Evolutionary conservation across 2,888 invertebrate genomes (phyloP), one percentile per base, ranked within the genome.

Genomic region (Ypsolopha scabrella): DNA sequence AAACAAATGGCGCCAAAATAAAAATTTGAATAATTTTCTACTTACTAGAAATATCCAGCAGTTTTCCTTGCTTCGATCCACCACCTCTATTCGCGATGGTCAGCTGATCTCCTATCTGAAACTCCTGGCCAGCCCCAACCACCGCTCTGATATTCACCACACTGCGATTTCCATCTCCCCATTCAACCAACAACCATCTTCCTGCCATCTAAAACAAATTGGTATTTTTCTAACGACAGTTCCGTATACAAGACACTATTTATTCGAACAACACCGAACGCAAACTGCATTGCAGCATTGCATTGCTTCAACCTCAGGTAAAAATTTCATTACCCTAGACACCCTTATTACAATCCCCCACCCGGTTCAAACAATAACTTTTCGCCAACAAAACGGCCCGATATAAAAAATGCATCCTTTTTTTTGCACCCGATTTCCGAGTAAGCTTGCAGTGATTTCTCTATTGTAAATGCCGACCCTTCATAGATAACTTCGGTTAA

Each of bases 321-420:
- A 79, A 79, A 78, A 68, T 78, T 77, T 65, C 69, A 79, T 80
- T 80, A 65, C 67, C 56, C 43, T 10, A 41, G 6, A 67, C 72
- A 75, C 80, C 81, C 79, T 75, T 71, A 72, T 67, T 63, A 57
- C 64, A 70, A 59, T 70, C 76, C 80, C 75, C 76, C 72, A 73
- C 68, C 70, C 53, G 48, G 48, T 57, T 58, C 65, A 65, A 73
- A 78, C 77, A 80, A 81, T 80, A 67, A 68, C 59, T 71, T 75
- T 81, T 80, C 72, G 79, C 80, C 72, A 82, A 51, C n/a, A n/a
- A n/a, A n/a, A 72, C 68, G 67, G 72, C 60, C 64, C 62, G 54
- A 71, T 73, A 79, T 13, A 41, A 51, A 82, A 80, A 80, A 73
- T 57, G 62, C 67, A 72, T 68, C 74, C 68, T 78, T 77, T 80